Percentiles rank a stretch among this genome's conserved stretches.
phyloP scores from a whole-genome alignment of 2,797 vertebrate species.

The Sarcophilus harrisii region DNA sequence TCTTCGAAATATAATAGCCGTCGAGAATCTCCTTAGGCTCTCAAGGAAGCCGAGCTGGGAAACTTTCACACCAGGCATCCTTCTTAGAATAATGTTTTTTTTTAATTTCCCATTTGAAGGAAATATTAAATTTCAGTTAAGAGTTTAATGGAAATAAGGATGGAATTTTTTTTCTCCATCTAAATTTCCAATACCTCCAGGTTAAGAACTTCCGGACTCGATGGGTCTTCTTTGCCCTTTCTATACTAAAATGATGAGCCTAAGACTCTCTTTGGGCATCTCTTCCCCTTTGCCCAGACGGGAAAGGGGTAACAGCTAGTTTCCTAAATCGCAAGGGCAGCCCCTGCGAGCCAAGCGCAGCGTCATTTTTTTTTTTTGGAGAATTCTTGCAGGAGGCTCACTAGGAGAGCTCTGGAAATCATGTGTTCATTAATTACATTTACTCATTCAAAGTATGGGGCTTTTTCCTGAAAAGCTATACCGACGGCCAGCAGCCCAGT shows the following conservation, averaged over 20 bases:
- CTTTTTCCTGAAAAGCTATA: not conserved
- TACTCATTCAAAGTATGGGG: not conserved
- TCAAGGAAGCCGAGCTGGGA: not conserved
- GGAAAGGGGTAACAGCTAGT: not conserved
- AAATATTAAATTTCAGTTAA: not conserved
- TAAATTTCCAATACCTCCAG: not conserved
- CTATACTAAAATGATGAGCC: not conserved
- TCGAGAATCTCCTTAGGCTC: not conserved
- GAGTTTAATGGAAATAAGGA: not conserved
- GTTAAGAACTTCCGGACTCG: not conserved
- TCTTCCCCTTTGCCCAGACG: not conserved
- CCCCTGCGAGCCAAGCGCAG: not conserved
- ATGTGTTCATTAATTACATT: not conserved
- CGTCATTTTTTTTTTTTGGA: not conserved
- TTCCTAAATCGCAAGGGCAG: not conserved
- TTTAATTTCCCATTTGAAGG: not conserved
- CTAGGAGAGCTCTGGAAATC: not conserved
- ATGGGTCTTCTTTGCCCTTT: not conserved
- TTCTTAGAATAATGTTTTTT: not conserved
- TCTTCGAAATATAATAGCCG: not conserved
- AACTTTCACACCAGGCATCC: not conserved
- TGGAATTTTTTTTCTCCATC: not conserved
- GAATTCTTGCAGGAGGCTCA: not conserved
- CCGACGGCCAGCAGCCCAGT: not conserved
- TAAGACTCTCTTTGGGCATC: not conserved